A percentile compares a stretch with the other conserved stretches of the same genome.
phyloP scores from a whole-genome alignment of 1,140 invertebrate species.

The Drosophila lowei region DNA sequence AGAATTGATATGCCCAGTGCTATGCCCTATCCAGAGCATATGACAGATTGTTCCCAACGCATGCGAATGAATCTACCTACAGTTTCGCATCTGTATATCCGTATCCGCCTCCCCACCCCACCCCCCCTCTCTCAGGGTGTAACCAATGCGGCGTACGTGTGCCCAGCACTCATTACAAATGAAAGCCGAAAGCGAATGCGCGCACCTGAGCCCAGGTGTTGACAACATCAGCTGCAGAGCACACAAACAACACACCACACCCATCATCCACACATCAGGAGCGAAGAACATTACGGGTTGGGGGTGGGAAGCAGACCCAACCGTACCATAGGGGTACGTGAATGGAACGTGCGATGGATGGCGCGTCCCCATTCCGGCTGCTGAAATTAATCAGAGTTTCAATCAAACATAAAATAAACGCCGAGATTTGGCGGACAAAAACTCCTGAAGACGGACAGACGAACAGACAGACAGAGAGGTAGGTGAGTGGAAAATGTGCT shows the following conservation, averaged over 20 bases:
- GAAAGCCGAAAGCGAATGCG: conserved; percentile 50
- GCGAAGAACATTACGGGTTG: conserved; percentile 31
- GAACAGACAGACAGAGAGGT: background rate
- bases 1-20: background rate
- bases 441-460: background rate
- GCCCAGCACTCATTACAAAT: conserved; percentile 63
- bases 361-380: conserved; percentile 16
- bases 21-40: conserved; percentile 32
- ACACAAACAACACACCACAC: background rate
- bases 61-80: conserved; percentile 2
- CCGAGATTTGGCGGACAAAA: conserved; percentile 57
- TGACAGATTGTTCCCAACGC: conserved; percentile 69
- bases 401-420: conserved; percentile 74
- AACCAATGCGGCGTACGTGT: conserved; percentile 66
- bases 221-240: conserved; percentile 42
- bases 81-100: conserved; percentile 6
- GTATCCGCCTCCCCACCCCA: conserved; percentile 5
- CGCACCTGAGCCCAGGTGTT: conserved; percentile 65
- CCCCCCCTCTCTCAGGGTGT: conserved; percentile 19
- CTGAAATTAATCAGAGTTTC: conserved; percentile 74
- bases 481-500: conserved; percentile 38
- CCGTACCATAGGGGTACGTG: background rate
- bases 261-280: background rate
- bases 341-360: conserved; percentile 39
- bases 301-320: too few species aligned